Evolutionary conservation across 2,113 vertebrate species (phyloP).

Genomic region (Piprites chloris): DNA sequence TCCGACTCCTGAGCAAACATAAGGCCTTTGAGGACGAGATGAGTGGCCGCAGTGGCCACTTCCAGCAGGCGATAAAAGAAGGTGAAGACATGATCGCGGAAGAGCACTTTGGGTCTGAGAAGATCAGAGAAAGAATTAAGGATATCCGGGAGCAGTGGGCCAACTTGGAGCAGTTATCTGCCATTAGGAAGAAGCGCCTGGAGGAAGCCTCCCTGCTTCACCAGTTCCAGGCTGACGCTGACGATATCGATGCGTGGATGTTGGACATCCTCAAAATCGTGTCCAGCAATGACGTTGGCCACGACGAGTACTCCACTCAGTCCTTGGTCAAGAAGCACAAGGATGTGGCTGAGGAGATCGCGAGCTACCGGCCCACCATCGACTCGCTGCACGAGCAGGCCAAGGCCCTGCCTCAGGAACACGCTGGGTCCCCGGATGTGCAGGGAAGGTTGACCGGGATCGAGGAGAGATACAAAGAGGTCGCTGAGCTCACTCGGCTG

Average conservation of each 20-base stretch:
- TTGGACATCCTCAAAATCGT: slow-evolving; percentile 92
- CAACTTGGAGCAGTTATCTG: slow-evolving; percentile 86
- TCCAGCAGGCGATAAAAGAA: slow-evolving; percentile 88
- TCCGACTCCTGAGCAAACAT: slow-evolving; percentile 91
- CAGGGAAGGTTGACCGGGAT: slow-evolving; percentile 84
- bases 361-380: slow-evolving; percentile 85
- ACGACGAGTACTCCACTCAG: slow-evolving; percentile 94
- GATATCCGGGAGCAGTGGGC: slow-evolving; percentile 92
- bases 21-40: slow-evolving; percentile 93
- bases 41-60: slow-evolving; percentile 86
- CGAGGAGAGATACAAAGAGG: slow-evolving; percentile 93
- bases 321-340: slow-evolving; percentile 95
- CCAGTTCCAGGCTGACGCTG: slow-evolving; percentile 92
- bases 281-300: slow-evolving; percentile 91
- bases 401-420: slow-evolving; percentile 74
- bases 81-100: slow-evolving; percentile 88
- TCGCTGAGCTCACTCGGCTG: slow-evolving; percentile 86
- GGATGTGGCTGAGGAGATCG: slow-evolving; percentile 88
- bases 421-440: slow-evolving; percentile 78
- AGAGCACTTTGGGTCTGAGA: slow-evolving; percentile 87
- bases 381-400: slow-evolving; percentile 90
- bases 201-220: slow-evolving; percentile 88
- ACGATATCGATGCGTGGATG: slow-evolving; percentile 91
- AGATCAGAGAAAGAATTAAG: slow-evolving; percentile 84
- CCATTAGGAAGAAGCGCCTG: slow-evolving; percentile 80